phyloP scores from a whole-genome alignment of 2,113 vertebrate genomes.

The Jacana jacana region DNA sequence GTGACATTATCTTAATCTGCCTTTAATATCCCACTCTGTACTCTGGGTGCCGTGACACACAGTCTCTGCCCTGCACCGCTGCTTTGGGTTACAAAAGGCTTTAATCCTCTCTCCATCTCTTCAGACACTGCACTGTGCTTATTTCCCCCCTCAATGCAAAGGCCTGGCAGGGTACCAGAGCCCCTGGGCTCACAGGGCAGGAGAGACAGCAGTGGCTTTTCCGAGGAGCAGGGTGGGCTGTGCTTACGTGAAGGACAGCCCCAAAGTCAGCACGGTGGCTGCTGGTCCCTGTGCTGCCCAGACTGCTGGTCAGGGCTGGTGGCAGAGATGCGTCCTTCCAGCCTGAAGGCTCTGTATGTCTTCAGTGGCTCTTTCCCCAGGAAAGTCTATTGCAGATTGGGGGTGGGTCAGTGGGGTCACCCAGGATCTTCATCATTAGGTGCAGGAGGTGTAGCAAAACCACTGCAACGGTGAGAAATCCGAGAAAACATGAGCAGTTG shows the following conservation, averaged over 20 bases:
- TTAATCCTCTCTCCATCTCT: not conserved
- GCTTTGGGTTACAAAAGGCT: conserved; percentile 10
- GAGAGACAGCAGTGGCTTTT: not conserved
- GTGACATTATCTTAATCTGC: conserved; percentile 29
- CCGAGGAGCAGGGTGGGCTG: not conserved
- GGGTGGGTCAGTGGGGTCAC: not conserved
- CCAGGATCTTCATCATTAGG: not conserved
- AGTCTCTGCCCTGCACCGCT: conserved; percentile 4
- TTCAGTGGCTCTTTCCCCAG: not conserved
- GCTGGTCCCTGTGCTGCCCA: not conserved
- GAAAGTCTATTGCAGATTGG: not conserved
- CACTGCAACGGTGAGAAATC: not conserved
- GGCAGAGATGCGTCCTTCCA: not conserved
- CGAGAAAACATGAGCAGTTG: not conserved
- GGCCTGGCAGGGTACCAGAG: not conserved
- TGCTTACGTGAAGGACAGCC: not conserved
- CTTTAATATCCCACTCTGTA: not conserved
- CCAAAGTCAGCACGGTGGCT: not conserved
- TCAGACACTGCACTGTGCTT: not conserved
- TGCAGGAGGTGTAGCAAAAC: not conserved
- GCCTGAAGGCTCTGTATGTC: not conserved
- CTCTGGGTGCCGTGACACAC: not conserved
- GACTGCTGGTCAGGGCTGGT: not conserved
- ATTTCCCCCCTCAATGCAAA: not conserved
- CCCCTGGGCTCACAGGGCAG: not conserved